phyloP scores from a whole-genome alignment of 2,888 invertebrate genomes.

The Tenodera sinensis region DNA sequence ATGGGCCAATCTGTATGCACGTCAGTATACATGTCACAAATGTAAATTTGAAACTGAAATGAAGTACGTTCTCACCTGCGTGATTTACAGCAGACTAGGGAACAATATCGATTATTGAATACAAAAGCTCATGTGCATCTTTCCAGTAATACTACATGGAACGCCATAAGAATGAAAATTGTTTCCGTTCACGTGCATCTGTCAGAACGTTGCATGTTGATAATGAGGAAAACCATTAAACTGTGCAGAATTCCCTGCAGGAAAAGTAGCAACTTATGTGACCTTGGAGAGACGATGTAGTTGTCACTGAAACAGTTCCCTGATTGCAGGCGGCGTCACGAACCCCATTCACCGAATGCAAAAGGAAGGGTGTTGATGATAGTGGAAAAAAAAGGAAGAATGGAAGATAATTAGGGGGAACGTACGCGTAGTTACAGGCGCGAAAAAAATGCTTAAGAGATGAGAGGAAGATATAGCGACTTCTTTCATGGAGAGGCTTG shows the following conservation, averaged over 20 bases:
- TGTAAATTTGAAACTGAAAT: too few species aligned
- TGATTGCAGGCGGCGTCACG: neutral
- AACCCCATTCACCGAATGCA: neutral
- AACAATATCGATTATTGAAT: too few species aligned
- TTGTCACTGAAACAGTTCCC: neutral
- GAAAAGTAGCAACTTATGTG: neutral
- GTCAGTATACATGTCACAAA: too few species aligned
- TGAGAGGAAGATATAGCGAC: neutral
- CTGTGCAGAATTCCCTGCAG: neutral
- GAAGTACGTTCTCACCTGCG: too few species aligned
- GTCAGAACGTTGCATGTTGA: too few species aligned
- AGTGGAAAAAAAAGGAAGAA: neutral
- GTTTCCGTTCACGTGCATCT: too few species aligned
- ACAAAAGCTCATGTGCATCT: too few species aligned
- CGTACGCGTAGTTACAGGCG: neutral
- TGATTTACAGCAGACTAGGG: too few species aligned
- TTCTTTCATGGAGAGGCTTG: neutral
- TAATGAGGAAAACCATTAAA: neutral
- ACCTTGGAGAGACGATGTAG: neutral
- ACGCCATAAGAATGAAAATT: too few species aligned
- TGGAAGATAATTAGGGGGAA: neutral
- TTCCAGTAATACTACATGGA: too few species aligned
- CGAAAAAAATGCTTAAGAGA: neutral
- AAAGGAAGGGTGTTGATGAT: neutral
- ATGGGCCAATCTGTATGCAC: too few species aligned